Conservation (phyloP, 2,113 vertebrate genomes). For the Phocoena phocoena region DNA sequence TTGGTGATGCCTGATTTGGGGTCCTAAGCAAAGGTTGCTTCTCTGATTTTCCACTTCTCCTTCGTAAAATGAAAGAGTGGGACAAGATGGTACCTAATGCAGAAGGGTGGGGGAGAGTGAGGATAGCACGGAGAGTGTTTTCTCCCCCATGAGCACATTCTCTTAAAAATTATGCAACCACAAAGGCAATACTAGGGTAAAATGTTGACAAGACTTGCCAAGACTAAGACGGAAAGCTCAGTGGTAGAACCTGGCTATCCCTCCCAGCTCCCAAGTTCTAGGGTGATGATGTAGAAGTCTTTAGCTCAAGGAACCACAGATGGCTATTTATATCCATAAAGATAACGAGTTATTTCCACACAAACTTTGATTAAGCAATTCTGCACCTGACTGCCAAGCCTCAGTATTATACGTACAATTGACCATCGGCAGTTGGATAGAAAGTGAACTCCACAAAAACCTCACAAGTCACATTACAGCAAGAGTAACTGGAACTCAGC, state of each 20-base stretch:
- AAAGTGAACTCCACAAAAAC: background rate
- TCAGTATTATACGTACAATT: background rate
- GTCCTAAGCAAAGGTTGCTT: background rate
- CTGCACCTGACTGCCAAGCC: background rate
- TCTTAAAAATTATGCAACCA: background rate
- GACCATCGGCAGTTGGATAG: background rate
- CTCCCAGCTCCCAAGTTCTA: background rate
- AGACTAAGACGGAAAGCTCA: background rate
- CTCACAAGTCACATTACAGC: background rate
- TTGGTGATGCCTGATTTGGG: background rate
- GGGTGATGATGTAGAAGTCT: background rate
- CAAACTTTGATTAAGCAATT: background rate
- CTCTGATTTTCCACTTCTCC: background rate
- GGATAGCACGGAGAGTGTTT: background rate
- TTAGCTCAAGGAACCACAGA: background rate
- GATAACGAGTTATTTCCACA: background rate
- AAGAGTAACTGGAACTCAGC: background rate
- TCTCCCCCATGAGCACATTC: background rate
- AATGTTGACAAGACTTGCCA: background rate
- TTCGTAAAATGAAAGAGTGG: background rate
- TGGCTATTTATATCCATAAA: background rate
- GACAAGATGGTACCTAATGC: background rate
- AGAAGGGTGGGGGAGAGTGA: background rate
- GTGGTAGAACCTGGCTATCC: background rate
- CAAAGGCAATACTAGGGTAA: background rate